Percentiles rank a stretch among this genome's conserved stretches.
Evolutionary conservation across 23 tunicate genomes (phyloP).

Genomic region (Oikopleura albicans): DNA sequence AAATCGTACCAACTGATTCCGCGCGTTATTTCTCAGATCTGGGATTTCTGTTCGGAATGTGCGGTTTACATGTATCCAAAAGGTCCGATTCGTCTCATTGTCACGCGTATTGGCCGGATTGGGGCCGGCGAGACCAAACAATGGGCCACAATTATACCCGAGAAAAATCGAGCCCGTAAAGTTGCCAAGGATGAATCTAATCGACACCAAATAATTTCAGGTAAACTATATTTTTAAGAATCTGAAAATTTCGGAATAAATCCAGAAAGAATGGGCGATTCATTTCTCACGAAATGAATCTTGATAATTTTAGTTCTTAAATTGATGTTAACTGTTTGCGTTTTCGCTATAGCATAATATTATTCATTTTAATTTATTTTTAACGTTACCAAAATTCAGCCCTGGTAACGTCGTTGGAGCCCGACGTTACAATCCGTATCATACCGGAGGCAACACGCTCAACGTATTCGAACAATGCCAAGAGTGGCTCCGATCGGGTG

Average conservation of each 20-base stretch:
- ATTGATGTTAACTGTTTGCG: too few relatives aligned
- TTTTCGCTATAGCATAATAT: too few relatives aligned
- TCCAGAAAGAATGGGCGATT: too few relatives aligned
- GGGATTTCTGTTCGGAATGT: background rate
- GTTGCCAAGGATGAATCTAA: background rate
- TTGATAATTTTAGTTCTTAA: too few relatives aligned
- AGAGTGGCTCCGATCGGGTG: background rate
- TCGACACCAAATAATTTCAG: background rate
- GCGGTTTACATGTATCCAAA: background rate
- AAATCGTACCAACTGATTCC: background rate
- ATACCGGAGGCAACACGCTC: background rate
- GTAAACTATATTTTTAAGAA: too few relatives aligned
- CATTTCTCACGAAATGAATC: too few relatives aligned
- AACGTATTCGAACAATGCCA: background rate
- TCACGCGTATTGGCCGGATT: slow-evolving; percentile 1
- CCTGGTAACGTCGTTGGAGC: background rate
- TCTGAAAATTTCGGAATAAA: too few relatives aligned
- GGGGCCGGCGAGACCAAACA: slow-evolving; percentile 3
- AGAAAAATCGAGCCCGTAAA: background rate
- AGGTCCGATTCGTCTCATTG: background rate
- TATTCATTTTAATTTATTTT: too few relatives aligned
- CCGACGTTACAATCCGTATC: background rate
- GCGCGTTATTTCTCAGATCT: background rate
- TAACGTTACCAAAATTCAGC: background rate
- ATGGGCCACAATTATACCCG: background rate